Base-by-base conservation (phyloP, 2,113 vertebrate species). In the Centrocercus urophasianus region DNA sequence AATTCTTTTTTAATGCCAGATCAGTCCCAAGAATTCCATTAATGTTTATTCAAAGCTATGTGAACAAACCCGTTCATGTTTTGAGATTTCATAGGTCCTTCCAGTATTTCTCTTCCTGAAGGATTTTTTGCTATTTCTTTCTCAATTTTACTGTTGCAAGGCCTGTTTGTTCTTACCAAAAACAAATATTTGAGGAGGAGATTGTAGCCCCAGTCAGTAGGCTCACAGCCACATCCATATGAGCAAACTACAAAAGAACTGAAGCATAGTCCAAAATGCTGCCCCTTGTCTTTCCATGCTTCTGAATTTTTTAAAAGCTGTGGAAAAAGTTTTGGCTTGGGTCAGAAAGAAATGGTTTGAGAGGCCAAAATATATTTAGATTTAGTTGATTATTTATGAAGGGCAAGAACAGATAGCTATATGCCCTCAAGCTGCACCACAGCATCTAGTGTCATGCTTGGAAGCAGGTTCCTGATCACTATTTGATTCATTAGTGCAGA, bases 381-480 rank as follows among this genome's bases (percentile, higher is more conserved):
- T 50, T 6, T 9, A 21, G 9, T 22, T 83, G 45, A 28, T 30
- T 30, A 36, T 9, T 34, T 40, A 52, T 5, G 13, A 25, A 69
- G 19, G 8, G 13, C 34, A 82, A 93, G 6, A 60, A 1, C 8
- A 34, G 20, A 10, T 60, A 24, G 4, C 34, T 11, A 19, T 25
- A 40, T 18, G 3, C 8, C 30, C 17, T 20, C 0, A 0, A 59
- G 14, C 19, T 59, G 27, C n/a, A 10, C 50, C 28, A 8, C 21
- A 27, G 2, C 9, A 15, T n/a, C 40, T 69, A 32, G 6, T 45
- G 19, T 66, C 50, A 73, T 28, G 18, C 19, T 63, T 11, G 0
- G 1, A 93, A 89, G 52, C 47, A 30, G 40, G 14, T 61, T 94
- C 61, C 32, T 47, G 70, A 22, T 1, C 63, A 54, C 14, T 30